These are phyloP conservation scores for Malurus leucopterus DNA, from an alignment of 2,797 vertebrate genomes.

Conservation along the genomic window DNA sequence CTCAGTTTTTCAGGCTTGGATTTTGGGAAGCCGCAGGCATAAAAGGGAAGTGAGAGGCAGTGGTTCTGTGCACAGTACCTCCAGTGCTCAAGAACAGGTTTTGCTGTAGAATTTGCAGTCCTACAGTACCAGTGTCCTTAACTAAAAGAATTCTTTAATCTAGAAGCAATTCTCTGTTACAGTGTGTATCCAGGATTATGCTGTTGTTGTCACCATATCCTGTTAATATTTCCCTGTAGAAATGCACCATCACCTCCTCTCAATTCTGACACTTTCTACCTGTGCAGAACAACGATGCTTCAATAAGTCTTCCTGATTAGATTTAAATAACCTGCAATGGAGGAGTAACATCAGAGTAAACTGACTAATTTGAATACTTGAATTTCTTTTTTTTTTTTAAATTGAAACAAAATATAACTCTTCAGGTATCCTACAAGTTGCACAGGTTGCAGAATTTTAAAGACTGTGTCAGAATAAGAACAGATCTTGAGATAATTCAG, in stretches of 20 bases:
- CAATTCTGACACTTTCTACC: background rate
- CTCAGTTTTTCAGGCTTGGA: background rate
- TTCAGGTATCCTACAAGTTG: background rate
- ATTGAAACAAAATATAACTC: background rate
- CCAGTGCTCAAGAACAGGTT: background rate
- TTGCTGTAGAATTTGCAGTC: background rate
- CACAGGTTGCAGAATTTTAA: background rate
- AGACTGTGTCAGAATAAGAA: background rate
- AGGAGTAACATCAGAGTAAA: background rate
- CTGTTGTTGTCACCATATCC: background rate
- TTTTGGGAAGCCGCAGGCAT: background rate
- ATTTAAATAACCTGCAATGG: background rate
- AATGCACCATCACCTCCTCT: background rate
- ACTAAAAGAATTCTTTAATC: background rate
- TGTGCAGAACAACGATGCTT: background rate
- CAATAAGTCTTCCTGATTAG: background rate
- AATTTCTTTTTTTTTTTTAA: background rate
- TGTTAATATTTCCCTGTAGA: background rate
- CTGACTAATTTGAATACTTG: background rate
- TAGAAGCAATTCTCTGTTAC: background rate
- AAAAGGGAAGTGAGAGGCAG: background rate
- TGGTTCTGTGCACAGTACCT: background rate
- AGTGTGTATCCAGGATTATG: rapidly evolving
- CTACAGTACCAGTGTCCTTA: background rate
- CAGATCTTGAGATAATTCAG: background rate